Conservation (phyloP, 2,113 vertebrate genomes). For the Thalassoma bifasciatum region DNA sequence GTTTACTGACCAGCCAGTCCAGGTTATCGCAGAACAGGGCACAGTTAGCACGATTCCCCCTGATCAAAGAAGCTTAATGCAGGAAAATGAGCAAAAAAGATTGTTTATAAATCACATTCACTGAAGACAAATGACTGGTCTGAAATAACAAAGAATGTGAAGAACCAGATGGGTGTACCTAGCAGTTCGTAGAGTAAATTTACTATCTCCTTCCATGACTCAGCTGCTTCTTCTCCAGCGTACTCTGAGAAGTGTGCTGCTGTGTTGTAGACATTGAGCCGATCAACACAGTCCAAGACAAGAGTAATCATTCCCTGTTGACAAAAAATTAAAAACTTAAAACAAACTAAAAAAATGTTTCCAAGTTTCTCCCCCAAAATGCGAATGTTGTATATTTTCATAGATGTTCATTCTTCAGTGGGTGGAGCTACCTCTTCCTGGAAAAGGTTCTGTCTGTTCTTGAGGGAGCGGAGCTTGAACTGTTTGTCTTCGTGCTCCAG, state of each 20-base stretch:
- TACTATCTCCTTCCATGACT: conserved; percentile 95
- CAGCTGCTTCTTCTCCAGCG: conserved; percentile 91
- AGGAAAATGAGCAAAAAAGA: conserved; percentile 1
- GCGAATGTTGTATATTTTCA: background rate
- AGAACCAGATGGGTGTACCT: conserved; percentile 77
- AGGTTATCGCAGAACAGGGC: conserved; percentile 93
- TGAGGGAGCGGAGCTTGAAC: conserved; percentile 91
- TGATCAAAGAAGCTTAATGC: conserved; percentile 88
- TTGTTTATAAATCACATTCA: background rate
- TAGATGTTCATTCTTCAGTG: background rate
- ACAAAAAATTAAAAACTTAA: conserved; percentile 6
- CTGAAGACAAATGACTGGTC: background rate
- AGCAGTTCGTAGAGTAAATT: conserved; percentile 92
- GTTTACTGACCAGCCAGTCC: conserved; percentile 95
- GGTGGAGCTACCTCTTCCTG: conserved; percentile 88
- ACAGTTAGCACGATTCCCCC: conserved; percentile 92
- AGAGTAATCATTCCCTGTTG: conserved; percentile 91
- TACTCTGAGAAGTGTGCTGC: conserved; percentile 94
- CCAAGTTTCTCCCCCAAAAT: too few relatives aligned
- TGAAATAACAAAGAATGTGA: background rate
- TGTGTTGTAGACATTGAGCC: conserved; percentile 92
- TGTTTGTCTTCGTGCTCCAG: conserved; percentile 94
- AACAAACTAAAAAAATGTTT: background rate
- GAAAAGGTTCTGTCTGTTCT: conserved; percentile 93
- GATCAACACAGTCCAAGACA: conserved; percentile 92